Evolutionary conservation across 2,888 invertebrate genomes (phyloP).

Genomic region (Galerucella nymphaeae): DNA sequence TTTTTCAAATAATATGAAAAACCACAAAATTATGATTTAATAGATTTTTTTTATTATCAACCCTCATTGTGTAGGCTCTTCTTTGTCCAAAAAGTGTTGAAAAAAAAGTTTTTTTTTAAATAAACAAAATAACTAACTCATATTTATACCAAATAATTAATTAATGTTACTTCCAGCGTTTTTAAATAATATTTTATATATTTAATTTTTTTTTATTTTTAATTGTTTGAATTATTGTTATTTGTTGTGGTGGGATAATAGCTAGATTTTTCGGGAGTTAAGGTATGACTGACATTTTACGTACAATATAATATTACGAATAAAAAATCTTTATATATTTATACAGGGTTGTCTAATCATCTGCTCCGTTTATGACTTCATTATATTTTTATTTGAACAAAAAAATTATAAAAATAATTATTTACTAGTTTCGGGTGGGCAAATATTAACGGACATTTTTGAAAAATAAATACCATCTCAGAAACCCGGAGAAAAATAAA

Average conservation of each 20-base stretch:
- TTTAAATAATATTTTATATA: constrained; percentile 14
- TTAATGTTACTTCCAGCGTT: constrained; percentile 6
- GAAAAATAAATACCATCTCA: too few relatives aligned
- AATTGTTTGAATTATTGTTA: constrained; percentile 10
- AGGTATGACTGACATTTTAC: constrained; percentile 22
- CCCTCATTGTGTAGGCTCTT: too few relatives aligned
- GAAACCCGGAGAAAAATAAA: too few relatives aligned
- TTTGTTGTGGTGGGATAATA: constrained; percentile 16
- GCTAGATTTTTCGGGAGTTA: constrained; percentile 25
- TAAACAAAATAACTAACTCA: not conserved
- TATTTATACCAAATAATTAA: constrained; percentile 26
- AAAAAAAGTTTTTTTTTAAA: too few relatives aligned
- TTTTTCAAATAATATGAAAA: too few relatives aligned
- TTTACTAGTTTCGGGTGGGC: too few relatives aligned
- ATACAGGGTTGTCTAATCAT: not conserved
- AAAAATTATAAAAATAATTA: too few relatives aligned
- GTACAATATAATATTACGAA: constrained; percentile 19
- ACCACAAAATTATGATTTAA: too few relatives aligned
- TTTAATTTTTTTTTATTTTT: not conserved
- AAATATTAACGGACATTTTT: too few relatives aligned
- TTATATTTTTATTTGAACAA: too few relatives aligned
- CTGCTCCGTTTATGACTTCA: not conserved
- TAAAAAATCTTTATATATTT: constrained; percentile 2
- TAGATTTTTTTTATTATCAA: too few relatives aligned
- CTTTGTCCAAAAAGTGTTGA: too few relatives aligned